Conservation (phyloP, 1,140 invertebrate genomes). For the Thereuonema tuberculata region DNA sequence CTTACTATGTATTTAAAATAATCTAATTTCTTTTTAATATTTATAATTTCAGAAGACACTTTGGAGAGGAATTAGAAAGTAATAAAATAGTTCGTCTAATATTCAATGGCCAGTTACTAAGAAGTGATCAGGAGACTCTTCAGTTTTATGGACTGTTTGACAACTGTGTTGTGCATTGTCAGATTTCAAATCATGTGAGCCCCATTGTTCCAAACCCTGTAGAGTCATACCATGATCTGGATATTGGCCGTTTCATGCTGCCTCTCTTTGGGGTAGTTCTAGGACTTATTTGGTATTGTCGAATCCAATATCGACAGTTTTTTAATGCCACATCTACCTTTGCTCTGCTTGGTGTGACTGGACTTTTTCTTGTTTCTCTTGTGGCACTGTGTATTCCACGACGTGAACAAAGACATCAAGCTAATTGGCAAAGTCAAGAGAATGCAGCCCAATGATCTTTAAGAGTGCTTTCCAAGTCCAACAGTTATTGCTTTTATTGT, state of each 20-base stretch:
- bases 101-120: slow-evolving; percentile 71
- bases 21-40: slow-evolving; percentile 11
- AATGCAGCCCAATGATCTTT: too few species aligned
- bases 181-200: slow-evolving; percentile 37
- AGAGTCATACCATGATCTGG: slow-evolving; percentile 12
- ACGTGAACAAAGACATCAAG: slow-evolving; percentile 23
- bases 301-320: slow-evolving; percentile 44
- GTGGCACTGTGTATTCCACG: slow-evolving; percentile 37
- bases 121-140: slow-evolving; percentile 57
- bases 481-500: too few species aligned
- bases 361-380: slow-evolving; percentile 41
- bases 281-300: slow-evolving; percentile 42
- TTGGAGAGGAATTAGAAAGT: slow-evolving; percentile 54
- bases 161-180: slow-evolving; percentile 75
- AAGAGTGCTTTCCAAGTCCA: too few species aligned
- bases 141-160: slow-evolving; percentile 62
- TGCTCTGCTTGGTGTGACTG: slow-evolving; percentile 42
- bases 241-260: slow-evolving; percentile 24
- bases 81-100: slow-evolving; percentile 68
- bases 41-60: slow-evolving; percentile 53
- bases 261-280: slow-evolving; percentile 30
- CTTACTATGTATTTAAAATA: background rate
- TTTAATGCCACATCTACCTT: slow-evolving; percentile 48
- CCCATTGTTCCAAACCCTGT: slow-evolving; percentile 15
- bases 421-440: background rate